These are phyloP conservation scores for Heliconius erato DNA, from an alignment of 2,888 invertebrate species.

Conservation along the genomic window DNA sequence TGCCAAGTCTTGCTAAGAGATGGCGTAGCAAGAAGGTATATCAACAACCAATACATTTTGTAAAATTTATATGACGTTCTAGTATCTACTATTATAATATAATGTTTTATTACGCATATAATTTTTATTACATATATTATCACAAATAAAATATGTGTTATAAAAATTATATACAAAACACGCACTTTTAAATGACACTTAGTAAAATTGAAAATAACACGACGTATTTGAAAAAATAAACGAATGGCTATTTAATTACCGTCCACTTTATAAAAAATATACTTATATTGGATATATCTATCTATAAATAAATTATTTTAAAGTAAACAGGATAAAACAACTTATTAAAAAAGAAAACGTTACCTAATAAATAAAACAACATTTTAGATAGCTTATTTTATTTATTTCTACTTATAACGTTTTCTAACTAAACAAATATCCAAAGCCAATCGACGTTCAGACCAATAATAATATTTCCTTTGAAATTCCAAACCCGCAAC, in stretches of 20 bases:
- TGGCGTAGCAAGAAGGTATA: neutral
- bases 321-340: neutral
- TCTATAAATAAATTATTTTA: neutral
- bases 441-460: neutral
- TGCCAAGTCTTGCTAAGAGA: neutral
- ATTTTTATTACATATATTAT: neutral
- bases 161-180: neutral
- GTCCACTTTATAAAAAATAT: no score
- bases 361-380: no score
- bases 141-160: neutral
- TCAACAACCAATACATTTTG: neutral
- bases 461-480: constrained; percentile 25
- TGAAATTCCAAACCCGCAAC: constrained; percentile 26
- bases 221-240: no score
- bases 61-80: neutral
- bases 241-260: no score
- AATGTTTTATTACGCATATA: neutral
- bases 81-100: neutral
- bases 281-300: neutral
- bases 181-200: neutral
- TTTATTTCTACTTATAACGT: neutral
- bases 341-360: neutral
- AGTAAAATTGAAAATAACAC: no score
- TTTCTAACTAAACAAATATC: neutral
- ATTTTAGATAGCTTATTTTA: neutral